Evolutionary conservation across 2,797 vertebrate species (phyloP).

Genomic region (Sebastiscus albofasciatus): DNA sequence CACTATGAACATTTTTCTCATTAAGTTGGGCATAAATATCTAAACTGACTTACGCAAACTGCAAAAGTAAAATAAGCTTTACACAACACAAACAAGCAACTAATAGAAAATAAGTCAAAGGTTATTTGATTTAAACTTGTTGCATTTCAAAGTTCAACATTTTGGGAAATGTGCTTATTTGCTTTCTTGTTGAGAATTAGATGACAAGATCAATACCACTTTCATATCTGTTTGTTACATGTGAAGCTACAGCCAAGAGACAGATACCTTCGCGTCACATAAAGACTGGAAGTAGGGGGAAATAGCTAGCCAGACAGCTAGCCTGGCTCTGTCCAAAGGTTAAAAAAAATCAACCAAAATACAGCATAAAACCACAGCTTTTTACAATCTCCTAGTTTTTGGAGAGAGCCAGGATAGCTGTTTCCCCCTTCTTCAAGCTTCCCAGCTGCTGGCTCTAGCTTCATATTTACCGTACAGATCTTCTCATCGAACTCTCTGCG

Average conservation of each 20-base stretch:
- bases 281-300: too few species aligned
- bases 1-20: slow-evolving; percentile 1
- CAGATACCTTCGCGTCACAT: too few species aligned
- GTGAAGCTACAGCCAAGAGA: too few species aligned
- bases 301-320: too few species aligned
- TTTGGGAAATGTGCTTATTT: background rate
- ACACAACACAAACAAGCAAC: background rate
- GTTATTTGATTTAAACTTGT: background rate
- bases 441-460: background rate
- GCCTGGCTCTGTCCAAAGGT: too few species aligned
- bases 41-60: background rate
- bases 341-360: background rate
- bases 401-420: background rate
- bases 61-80: background rate
- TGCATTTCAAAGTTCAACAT: background rate
- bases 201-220: too few species aligned
- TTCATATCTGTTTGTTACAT: too few species aligned
- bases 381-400: background rate
- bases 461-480: too few species aligned
- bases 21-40: background rate
- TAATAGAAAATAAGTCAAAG: background rate
- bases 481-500: too few species aligned
- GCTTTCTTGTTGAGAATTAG: background rate
- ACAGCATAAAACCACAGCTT: background rate
- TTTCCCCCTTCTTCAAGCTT: background rate